Percentiles rank a stretch among this genome's conserved stretches.
These are phyloP conservation scores for Thaleichthys pacificus DNA, from an alignment of 2,797 vertebrate species.

Conservation along the genomic window DNA sequence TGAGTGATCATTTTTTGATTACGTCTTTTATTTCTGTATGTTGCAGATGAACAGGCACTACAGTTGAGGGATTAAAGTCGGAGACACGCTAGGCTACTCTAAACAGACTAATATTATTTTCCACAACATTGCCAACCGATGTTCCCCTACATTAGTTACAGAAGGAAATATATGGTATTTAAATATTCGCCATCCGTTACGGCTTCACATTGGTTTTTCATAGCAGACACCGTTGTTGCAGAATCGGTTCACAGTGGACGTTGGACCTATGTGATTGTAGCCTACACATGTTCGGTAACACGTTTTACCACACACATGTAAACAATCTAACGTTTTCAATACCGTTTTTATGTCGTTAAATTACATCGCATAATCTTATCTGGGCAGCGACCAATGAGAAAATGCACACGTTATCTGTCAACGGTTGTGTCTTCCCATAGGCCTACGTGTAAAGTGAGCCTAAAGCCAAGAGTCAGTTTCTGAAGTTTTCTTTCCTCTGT, in stretches of 20 bases:
- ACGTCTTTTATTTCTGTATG: conserved; percentile 55
- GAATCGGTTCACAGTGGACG: conserved; percentile 49
- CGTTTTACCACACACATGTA: conserved; percentile 35
- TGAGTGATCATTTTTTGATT: conserved; percentile 38
- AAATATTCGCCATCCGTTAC: conserved; percentile 41
- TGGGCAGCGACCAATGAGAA: conserved; percentile 7
- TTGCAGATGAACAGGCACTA: conserved; percentile 71
- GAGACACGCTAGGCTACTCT: conserved; percentile 47
- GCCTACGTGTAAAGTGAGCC: background rate
- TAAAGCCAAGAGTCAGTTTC: too few species aligned
- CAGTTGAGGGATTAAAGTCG: conserved; percentile 66
- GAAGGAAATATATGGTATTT: conserved; percentile 40
- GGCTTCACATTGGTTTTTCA: conserved; percentile 44
- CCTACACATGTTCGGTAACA: conserved; percentile 27
- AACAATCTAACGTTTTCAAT: conserved; percentile 28
- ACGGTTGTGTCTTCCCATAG: conserved; percentile 2
- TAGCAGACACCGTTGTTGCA: conserved; percentile 39
- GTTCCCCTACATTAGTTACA: conserved; percentile 27
- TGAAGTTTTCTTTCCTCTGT: conserved; percentile 21
- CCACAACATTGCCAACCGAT: conserved; percentile 34
- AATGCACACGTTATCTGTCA: conserved; percentile 12
- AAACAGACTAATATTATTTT: conserved; percentile 52
- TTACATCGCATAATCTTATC: conserved; percentile 29
- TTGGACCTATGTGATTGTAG: conserved; percentile 7
- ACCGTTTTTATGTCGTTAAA: conserved; percentile 17